Evolutionary conservation across 2,888 invertebrate genomes (phyloP).

Genomic region (Stenotaenia linearis): DNA sequence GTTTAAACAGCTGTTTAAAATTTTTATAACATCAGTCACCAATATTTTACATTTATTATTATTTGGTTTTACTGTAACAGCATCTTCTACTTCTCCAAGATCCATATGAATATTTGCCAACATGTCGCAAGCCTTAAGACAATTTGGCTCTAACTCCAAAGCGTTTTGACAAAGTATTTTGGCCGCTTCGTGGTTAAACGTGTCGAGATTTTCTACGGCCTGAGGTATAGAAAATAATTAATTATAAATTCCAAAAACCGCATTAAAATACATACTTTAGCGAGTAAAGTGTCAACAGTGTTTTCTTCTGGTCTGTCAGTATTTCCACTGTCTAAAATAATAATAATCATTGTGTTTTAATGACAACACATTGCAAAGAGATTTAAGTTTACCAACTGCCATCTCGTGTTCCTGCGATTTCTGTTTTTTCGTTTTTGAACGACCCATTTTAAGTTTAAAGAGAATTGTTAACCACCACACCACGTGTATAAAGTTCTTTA

Average conservation of each 20-base stretch:
- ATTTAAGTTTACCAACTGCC: too few species aligned
- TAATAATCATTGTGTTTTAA: too few species aligned
- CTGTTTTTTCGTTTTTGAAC: too few species aligned
- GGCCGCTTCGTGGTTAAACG: conserved; percentile 48
- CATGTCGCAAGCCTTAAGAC: conserved; percentile 47
- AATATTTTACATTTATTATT: neutral
- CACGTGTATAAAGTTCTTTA: too few species aligned
- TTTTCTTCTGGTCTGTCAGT: too few species aligned
- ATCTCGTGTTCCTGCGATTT: too few species aligned
- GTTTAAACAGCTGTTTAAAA: neutral
- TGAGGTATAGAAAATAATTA: conserved; percentile 33
- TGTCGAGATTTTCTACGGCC: conserved; percentile 48
- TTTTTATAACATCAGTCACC: neutral
- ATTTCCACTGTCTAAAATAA: too few species aligned
- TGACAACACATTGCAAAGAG: too few species aligned
- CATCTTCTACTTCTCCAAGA: conserved; percentile 46
- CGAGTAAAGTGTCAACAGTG: too few species aligned
- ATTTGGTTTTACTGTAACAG: conserved; percentile 36
- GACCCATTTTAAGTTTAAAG: too few species aligned
- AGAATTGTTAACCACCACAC: too few species aligned
- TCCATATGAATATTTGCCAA: conserved; percentile 47
- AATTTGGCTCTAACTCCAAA: conserved; percentile 46
- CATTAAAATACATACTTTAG: too few species aligned
- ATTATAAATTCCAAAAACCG: neutral
- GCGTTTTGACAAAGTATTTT: conserved; percentile 48